Evolutionary conservation across 2,113 vertebrate genomes (phyloP).

Genomic region (Syngnathus typhle): DNA sequence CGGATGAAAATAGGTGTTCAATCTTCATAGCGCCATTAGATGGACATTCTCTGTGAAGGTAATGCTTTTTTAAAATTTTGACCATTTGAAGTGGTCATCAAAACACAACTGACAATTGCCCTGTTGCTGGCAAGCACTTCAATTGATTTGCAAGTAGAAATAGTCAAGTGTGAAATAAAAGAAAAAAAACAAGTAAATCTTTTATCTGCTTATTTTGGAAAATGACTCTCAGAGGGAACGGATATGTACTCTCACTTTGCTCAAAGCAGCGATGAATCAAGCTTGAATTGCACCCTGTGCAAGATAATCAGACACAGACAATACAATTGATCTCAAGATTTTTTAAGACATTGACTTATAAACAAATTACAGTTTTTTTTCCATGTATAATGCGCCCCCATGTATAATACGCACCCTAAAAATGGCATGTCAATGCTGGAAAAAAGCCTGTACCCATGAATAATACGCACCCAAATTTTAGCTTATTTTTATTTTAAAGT

Average conservation of each 20-base stretch:
- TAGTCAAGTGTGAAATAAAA: not conserved
- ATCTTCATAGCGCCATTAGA: constrained; percentile 5
- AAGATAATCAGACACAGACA: not conserved
- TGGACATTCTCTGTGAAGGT: not conserved
- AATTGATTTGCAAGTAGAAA: not conserved
- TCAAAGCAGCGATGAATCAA: not conserved
- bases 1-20: not conserved
- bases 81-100: not conserved
- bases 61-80: not conserved
- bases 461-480: too few species aligned
- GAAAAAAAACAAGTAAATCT: not conserved
- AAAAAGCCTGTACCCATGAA: too few species aligned
- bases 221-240: not conserved
- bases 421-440: too few species aligned
- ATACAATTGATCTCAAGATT: not conserved
- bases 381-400: too few species aligned
- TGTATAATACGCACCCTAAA: too few species aligned
- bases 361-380: too few species aligned
- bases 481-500: too few species aligned
- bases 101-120: not conserved
- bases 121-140: too few species aligned
- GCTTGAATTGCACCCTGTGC: too few species aligned
- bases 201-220: not conserved
- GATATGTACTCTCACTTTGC: not conserved
- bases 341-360: not conserved